These are phyloP conservation scores for Pandemis corylana DNA, from an alignment of 2,888 invertebrate species.

Conservation along the genomic window DNA sequence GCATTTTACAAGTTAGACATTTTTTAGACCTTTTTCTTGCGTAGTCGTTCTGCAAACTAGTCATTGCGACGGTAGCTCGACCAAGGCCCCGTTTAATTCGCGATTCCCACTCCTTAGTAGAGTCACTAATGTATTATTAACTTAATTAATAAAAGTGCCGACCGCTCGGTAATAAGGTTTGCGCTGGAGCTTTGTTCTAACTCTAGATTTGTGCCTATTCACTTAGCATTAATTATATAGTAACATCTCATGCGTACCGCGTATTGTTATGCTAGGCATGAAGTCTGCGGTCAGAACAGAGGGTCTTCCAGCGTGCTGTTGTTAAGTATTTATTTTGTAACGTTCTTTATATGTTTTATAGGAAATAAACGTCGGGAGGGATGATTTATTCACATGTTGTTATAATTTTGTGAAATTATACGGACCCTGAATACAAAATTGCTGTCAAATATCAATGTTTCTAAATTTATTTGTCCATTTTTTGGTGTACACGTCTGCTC, in stretches of 20 bases:
- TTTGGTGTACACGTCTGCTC: too few species aligned
- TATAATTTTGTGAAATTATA: neutral
- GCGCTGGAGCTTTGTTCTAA: neutral
- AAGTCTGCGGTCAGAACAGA: neutral
- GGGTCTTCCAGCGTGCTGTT: neutral
- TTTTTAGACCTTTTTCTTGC: too few species aligned
- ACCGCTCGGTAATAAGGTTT: neutral
- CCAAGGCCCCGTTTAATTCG: constrained; percentile 1
- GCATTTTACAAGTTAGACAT: too few species aligned
- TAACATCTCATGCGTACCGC: neutral
- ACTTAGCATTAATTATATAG: too few species aligned
- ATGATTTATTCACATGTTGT: neutral
- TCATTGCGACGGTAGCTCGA: neutral
- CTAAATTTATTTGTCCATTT: neutral
- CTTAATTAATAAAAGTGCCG: neutral
- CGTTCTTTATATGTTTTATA: constrained; percentile 9
- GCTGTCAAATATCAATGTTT: neutral
- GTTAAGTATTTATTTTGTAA: constrained; percentile 9
- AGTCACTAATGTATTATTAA: neutral
- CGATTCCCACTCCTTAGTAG: neutral
- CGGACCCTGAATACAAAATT: neutral
- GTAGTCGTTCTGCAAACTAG: too few species aligned
- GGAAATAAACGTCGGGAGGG: neutral
- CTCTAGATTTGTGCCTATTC: constrained; percentile 1
- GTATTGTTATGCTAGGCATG: neutral